Evolutionary conservation across 1,140 invertebrate species (phyloP).

Genomic region (Drosophila nikananu): DNA sequence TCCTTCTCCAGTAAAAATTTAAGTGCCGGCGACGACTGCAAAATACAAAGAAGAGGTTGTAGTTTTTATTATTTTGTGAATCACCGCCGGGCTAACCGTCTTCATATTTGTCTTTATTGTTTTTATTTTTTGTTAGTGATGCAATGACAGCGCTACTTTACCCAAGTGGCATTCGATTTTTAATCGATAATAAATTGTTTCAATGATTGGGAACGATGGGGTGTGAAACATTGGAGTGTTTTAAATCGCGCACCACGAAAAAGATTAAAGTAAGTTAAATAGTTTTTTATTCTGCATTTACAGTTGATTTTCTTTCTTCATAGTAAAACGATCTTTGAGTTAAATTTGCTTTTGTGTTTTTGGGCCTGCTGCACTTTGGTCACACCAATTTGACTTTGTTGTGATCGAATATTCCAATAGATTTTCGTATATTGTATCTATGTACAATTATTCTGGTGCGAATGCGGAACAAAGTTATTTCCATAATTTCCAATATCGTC

Average conservation of each 20-base stretch:
- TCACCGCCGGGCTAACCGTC: conserved; percentile 21
- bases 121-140: conserved; percentile 27
- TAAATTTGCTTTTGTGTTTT: background rate
- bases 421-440: conserved; percentile 47
- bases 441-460: conserved; percentile 37
- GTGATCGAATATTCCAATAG: conserved; percentile 48
- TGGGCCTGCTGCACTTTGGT: conserved; percentile 1
- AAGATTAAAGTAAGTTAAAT: too few species aligned
- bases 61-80: conserved; percentile 10
- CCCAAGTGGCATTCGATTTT: background rate
- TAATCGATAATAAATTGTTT: conserved; percentile 6
- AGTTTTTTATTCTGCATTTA: too few species aligned
- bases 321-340: background rate
- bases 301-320: background rate
- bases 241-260: background rate
- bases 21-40: conserved; percentile 22
- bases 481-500: conserved; percentile 8
- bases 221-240: background rate
- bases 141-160: conserved; percentile 12
- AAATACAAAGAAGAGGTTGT: conserved; percentile 7
- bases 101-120: conserved; percentile 29
- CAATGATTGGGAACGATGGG: conserved; percentile 2
- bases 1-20: conserved; percentile 87
- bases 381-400: conserved; percentile 32
- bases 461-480: conserved; percentile 28